Evolutionary conservation across 2,888 invertebrate genomes (phyloP).

Genomic region (Zaprionus lineosus): DNA sequence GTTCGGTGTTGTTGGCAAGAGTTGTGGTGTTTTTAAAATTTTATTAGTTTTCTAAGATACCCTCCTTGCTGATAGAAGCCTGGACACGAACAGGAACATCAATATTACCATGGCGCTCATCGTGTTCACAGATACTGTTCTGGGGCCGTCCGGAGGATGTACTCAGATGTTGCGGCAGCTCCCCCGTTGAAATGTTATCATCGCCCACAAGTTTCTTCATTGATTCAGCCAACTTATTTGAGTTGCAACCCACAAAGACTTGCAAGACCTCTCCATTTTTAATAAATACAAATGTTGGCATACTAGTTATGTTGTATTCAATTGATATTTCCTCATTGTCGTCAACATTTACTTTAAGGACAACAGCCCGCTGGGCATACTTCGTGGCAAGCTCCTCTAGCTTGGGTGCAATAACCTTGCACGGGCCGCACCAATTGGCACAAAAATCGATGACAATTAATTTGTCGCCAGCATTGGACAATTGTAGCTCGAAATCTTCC

Average conservation of each 20-base stretch:
- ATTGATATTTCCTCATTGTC: slow-evolving; percentile 91
- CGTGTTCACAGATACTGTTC: slow-evolving; percentile 10
- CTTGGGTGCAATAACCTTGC: slow-evolving; percentile 92
- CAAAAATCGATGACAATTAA: slow-evolving; percentile 94
- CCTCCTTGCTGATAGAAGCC: slow-evolving; percentile 4
- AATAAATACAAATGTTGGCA: slow-evolving; percentile 95
- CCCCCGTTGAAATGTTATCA: slow-evolving; percentile 14
- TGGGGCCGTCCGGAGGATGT: not conserved
- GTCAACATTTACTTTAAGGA: slow-evolving; percentile 89
- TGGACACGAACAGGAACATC: not conserved
- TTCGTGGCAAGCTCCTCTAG: slow-evolving; percentile 88
- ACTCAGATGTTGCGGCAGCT: not conserved
- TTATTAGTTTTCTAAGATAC: slow-evolving; percentile 24
- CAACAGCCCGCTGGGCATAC: slow-evolving; percentile 84
- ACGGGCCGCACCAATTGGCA: slow-evolving; percentile 96
- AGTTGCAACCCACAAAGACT: slow-evolving; percentile 91
- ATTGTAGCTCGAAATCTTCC: slow-evolving; percentile 87
- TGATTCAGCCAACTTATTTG: slow-evolving; percentile 87
- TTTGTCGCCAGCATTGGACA: slow-evolving; percentile 89
- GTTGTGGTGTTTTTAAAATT: not conserved
- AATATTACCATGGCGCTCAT: slow-evolving; percentile 10
- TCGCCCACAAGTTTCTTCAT: slow-evolving; percentile 84
- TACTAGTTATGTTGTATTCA: slow-evolving; percentile 90
- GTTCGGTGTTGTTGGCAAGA: not conserved
- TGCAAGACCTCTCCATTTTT: slow-evolving; percentile 88